Percentiles rank a stretch among this genome's conserved stretches.
phyloP scores from a whole-genome alignment of 1,140 invertebrate genomes.

The Ptiloglossa arizonensis region DNA sequence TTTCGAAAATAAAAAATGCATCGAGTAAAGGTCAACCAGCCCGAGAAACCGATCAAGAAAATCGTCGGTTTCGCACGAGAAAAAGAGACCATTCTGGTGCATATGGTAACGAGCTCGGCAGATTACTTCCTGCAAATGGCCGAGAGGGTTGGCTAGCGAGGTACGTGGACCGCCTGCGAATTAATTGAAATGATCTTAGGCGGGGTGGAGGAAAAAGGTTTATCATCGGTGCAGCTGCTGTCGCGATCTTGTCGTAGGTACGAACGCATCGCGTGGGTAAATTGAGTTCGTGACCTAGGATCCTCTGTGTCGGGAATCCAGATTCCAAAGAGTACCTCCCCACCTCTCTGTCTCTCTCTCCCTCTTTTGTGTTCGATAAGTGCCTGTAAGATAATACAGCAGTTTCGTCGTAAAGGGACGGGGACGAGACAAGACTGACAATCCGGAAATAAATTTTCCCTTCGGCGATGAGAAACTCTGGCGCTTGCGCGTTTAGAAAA shows the following conservation, averaged over 20 bases:
- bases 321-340: background rate
- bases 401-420: conserved; percentile 16
- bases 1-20: too few relatives aligned
- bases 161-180: conserved; percentile 25
- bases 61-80: background rate
- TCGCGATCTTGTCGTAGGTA: conserved; percentile 12
- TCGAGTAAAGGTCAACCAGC: too few relatives aligned
- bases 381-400: background rate
- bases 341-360: too few relatives aligned
- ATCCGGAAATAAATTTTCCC: conserved; percentile 2
- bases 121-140: conserved; percentile 16
- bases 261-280: conserved; percentile 23
- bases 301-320: conserved; percentile 23
- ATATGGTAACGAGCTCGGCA: background rate
- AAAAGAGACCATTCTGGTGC: background rate
- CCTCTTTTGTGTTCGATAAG: background rate
- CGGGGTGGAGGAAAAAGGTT: background rate
- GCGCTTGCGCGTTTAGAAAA: too few relatives aligned
- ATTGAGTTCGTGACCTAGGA: conserved; percentile 41
- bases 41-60: background rate
- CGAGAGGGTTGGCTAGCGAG: background rate
- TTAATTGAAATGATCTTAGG: conserved; percentile 30
- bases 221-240: conserved; percentile 26
- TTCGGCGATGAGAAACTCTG: background rate
- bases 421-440: conserved; percentile 3